These are phyloP conservation scores for Crocallis elinguaria DNA, from an alignment of 2,888 invertebrate species.

Conservation along the genomic window DNA sequence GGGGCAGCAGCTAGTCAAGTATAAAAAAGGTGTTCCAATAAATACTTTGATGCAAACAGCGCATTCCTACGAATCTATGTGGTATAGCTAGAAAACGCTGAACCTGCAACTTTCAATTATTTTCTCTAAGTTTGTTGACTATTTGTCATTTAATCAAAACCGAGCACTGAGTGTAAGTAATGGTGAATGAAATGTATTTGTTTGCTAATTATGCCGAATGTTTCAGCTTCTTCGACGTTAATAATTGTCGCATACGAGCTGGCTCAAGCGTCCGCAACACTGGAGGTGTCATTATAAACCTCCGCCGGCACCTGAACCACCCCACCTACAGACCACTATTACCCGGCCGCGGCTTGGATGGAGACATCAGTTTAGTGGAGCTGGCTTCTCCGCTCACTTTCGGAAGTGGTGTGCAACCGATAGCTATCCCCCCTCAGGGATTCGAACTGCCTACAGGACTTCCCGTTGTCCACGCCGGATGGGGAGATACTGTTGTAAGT, in stretches of 20 bases:
- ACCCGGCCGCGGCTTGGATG: slow-evolving; percentile 1
- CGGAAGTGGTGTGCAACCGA: slow-evolving; percentile 7
- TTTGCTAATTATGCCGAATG: too few relatives aligned
- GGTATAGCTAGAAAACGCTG: too few relatives aligned
- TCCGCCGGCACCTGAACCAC: slow-evolving; percentile 21
- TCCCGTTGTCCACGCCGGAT: slow-evolving; percentile 26
- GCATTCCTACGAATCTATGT: too few relatives aligned
- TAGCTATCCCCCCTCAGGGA: slow-evolving; percentile 11
- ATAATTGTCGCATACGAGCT: slow-evolving; percentile 32
- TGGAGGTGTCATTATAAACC: slow-evolving; percentile 22
- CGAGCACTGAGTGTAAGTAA: too few relatives aligned
- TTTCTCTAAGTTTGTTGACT: too few relatives aligned
- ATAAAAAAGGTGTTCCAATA: too few relatives aligned
- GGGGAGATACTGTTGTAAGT: slow-evolving; percentile 26
- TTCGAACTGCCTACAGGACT: slow-evolving; percentile 19
- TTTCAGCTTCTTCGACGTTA: not conserved
- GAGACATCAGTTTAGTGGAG: slow-evolving; percentile 26
- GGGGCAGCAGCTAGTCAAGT: too few relatives aligned
- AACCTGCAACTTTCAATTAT: too few relatives aligned
- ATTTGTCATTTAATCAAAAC: too few relatives aligned
- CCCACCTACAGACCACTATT: slow-evolving; percentile 17
- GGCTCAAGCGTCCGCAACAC: slow-evolving; percentile 25
- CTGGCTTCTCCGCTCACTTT: slow-evolving; percentile 4
- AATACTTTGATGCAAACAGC: too few relatives aligned
- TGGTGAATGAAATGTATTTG: too few relatives aligned